phyloP scores from a whole-genome alignment of 2,888 invertebrate genomes.

The Polyommatus iphigenia region DNA sequence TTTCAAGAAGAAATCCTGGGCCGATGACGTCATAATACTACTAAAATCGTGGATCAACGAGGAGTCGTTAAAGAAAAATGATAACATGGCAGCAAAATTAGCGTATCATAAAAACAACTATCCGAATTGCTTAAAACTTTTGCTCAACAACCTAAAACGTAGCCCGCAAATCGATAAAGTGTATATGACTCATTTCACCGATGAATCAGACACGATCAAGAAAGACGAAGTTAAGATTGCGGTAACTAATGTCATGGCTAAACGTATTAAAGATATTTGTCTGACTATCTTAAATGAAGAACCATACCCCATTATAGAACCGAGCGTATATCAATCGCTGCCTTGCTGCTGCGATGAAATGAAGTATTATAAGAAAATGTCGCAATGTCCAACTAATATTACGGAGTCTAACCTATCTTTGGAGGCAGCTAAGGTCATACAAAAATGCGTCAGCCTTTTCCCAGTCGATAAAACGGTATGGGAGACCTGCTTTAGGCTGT shows the following conservation, averaged over 20 bases:
- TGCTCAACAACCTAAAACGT: slow-evolving; percentile 59
- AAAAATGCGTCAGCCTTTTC: slow-evolving; percentile 66
- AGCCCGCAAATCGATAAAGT: slow-evolving; percentile 47
- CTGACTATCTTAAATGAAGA: slow-evolving; percentile 66
- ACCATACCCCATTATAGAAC: slow-evolving; percentile 56
- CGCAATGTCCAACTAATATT: slow-evolving; percentile 42
- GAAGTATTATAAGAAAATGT: slow-evolving; percentile 50
- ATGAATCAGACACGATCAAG: slow-evolving; percentile 44
- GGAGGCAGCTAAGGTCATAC: slow-evolving; percentile 62
- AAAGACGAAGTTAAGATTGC: slow-evolving; percentile 59
- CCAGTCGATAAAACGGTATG: slow-evolving; percentile 64
- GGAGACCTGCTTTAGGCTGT: slow-evolving; percentile 66
- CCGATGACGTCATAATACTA: slow-evolving; percentile 61
- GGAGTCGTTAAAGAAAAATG: slow-evolving; percentile 53
- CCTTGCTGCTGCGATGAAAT: slow-evolving; percentile 68
- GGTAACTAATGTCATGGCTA: slow-evolving; percentile 62
- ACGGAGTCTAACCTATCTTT: slow-evolving; percentile 52
- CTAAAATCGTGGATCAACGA: slow-evolving; percentile 65
- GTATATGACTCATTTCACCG: slow-evolving; percentile 58
- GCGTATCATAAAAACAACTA: slow-evolving; percentile 63
- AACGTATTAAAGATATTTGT: slow-evolving; percentile 68
- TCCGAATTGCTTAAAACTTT: slow-evolving; percentile 58
- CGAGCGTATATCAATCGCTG: slow-evolving; percentile 51
- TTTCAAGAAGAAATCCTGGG: slow-evolving; percentile 67
- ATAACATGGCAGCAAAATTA: slow-evolving; percentile 68